These are phyloP conservation scores for Poeciliopsis infans DNA, from an alignment of 2,797 vertebrate genomes.

Conservation along the genomic window DNA sequence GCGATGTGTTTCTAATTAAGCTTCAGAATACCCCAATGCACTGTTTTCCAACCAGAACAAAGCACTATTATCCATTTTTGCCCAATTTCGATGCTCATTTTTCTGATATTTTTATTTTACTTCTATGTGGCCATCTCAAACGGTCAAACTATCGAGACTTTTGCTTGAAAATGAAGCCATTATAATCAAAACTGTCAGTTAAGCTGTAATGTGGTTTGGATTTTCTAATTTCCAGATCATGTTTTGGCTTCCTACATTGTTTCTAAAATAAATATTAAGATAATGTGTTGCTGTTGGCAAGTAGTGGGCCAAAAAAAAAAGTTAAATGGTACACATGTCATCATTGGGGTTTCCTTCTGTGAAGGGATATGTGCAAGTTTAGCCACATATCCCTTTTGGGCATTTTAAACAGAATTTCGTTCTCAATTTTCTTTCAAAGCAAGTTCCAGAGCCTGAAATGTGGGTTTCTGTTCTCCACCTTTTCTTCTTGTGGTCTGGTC, in stretches of 20 bases:
- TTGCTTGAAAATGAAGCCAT: rapidly evolving
- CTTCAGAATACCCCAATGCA: background rate
- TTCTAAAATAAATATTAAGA: background rate
- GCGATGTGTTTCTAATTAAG: background rate
- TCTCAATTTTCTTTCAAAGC: background rate
- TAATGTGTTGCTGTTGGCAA: background rate
- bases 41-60: background rate
- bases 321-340: background rate
- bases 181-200: background rate
- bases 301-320: background rate
- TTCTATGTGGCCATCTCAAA: background rate
- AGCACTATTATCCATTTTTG: background rate
- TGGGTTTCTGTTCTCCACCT: constrained; percentile 12
- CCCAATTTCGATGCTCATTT: background rate
- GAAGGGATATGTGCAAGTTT: background rate
- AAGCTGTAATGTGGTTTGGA: background rate
- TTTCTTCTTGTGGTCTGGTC: background rate
- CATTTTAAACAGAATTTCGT: background rate
- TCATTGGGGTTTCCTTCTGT: background rate
- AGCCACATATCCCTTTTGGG: background rate
- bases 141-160: background rate
- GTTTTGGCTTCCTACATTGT: background rate
- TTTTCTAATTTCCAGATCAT: background rate
- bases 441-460: constrained; percentile 14
- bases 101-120: background rate